A percentile compares a stretch with the other conserved stretches of the same genome.
Evolutionary conservation across 2,888 invertebrate species (phyloP).

Genomic region (Lycaena phlaeas): DNA sequence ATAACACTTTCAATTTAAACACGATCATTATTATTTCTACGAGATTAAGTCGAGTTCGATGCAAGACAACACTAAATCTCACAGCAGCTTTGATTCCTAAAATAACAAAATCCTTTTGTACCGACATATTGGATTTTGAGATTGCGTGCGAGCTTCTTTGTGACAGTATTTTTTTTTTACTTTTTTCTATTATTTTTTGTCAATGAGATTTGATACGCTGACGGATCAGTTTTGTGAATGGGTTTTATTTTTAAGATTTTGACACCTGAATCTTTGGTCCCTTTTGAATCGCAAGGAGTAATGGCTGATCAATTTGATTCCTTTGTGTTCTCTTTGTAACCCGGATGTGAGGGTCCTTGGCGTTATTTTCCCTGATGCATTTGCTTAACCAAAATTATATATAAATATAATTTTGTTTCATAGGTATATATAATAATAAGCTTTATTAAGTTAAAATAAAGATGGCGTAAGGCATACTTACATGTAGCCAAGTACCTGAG

Average conservation of each 20-base stretch:
- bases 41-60: conserved; percentile 11
- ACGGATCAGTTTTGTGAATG: conserved; percentile 50
- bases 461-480: no score
- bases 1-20: conserved; percentile 4
- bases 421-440: no score
- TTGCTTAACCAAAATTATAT: neutral
- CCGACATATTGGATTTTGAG: conserved; percentile 53
- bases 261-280: conserved; percentile 62
- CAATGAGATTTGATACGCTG: conserved; percentile 57
- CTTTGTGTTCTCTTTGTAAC: conserved; percentile 29
- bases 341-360: conserved; percentile 37
- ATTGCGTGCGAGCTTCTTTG: conserved; percentile 57
- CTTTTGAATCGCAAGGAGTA: conserved; percentile 31
- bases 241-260: conserved; percentile 43
- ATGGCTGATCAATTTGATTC: conserved; percentile 48
- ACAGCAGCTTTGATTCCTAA: conserved; percentile 46
- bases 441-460: no score
- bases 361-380: conserved; percentile 5
- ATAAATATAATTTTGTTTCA: no score
- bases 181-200: conserved; percentile 27
- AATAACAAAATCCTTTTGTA: conserved; percentile 53
- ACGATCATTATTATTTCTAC: conserved; percentile 1
- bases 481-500: no score
- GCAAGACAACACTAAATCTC: conserved; percentile 20
- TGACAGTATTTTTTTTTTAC: conserved; percentile 37